A percentile compares a stretch with the other conserved stretches of the same genome.
Evolutionary conservation across 2,797 vertebrate genomes (phyloP).

Genomic region (Lagorchestes hirsutus): DNA sequence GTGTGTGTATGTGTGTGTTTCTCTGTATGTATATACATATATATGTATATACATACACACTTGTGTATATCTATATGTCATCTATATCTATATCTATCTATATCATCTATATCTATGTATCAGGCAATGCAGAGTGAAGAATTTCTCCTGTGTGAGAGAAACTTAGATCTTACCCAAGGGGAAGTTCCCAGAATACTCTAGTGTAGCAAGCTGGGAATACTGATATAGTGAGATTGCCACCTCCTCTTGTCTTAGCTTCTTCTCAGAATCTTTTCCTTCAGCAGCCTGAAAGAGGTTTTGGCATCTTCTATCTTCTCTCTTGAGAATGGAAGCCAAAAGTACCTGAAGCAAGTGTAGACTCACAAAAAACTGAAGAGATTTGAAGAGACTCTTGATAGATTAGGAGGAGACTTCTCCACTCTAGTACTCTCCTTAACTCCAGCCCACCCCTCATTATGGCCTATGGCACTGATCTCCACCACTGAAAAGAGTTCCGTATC

Average conservation of each 20-base stretch:
- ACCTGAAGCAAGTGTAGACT: background rate
- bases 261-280: background rate
- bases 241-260: background rate
- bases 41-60: background rate
- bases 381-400: background rate
- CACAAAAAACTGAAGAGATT: background rate
- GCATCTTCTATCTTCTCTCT: background rate
- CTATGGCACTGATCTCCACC: background rate
- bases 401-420: background rate
- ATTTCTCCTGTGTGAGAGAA: background rate
- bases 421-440: background rate
- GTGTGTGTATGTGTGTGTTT: too few species aligned
- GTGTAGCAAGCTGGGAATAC: background rate
- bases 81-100: background rate
- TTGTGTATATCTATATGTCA: too few species aligned
- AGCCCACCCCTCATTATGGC: background rate
- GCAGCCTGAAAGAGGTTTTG: background rate
- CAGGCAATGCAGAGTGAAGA: background rate
- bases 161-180: background rate
- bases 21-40: too few species aligned
- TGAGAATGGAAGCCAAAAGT: background rate
- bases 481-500: background rate
- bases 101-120: background rate
- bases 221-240: background rate
- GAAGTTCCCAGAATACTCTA: background rate